A percentile compares a stretch with the other conserved stretches of the same genome.
Conservation (phyloP, 2,113 vertebrate genomes). For the Ivindomyrus marchei region DNA sequence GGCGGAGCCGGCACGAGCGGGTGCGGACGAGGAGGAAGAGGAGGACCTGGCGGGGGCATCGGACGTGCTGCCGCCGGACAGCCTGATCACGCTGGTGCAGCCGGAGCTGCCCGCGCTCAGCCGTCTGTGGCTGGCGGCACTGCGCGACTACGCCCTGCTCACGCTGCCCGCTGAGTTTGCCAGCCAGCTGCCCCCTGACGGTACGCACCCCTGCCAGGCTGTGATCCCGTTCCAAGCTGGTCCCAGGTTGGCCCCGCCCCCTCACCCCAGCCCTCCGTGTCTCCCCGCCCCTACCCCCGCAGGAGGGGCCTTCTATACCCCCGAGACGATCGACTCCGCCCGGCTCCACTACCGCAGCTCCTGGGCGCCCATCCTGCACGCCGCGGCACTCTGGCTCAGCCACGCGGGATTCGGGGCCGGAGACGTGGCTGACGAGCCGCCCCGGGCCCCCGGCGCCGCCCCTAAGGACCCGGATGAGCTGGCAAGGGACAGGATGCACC, state of each 20-base stretch:
- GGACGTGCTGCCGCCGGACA: slow-evolving; percentile 84
- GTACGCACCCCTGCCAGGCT: slow-evolving; percentile 51
- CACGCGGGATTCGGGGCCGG: slow-evolving; percentile 76
- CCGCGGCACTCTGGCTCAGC: slow-evolving; percentile 87
- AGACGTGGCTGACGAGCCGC: slow-evolving; percentile 60
- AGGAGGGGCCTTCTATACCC: slow-evolving; percentile 97
- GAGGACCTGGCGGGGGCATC: slow-evolving; percentile 66
- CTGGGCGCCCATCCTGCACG: slow-evolving; percentile 90
- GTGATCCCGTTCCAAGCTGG: too few relatives aligned
- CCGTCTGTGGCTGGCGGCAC: slow-evolving; percentile 86
- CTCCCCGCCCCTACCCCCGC: slow-evolving; percentile 1
- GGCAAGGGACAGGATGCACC: slow-evolving; percentile 89
- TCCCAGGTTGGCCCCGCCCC: neutral
- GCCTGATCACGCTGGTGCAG: slow-evolving; percentile 88
- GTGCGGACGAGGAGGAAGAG: slow-evolving; percentile 70
- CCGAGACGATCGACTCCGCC: slow-evolving; percentile 95
- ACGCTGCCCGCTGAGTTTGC: slow-evolving; percentile 93
- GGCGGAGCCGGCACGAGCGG: slow-evolving; percentile 57
- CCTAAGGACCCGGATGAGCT: slow-evolving; percentile 72
- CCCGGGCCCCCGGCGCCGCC: slow-evolving; percentile 33
- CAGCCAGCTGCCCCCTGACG: slow-evolving; percentile 94
- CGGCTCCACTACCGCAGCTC: slow-evolving; percentile 90
- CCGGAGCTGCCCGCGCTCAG: slow-evolving; percentile 87
- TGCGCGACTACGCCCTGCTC: slow-evolving; percentile 91
- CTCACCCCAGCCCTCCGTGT: neutral